Evolutionary conservation across 2,113 vertebrate genomes (phyloP), one percentile per base, ranked within the genome.

Genomic region (Pedetes capensis): DNA sequence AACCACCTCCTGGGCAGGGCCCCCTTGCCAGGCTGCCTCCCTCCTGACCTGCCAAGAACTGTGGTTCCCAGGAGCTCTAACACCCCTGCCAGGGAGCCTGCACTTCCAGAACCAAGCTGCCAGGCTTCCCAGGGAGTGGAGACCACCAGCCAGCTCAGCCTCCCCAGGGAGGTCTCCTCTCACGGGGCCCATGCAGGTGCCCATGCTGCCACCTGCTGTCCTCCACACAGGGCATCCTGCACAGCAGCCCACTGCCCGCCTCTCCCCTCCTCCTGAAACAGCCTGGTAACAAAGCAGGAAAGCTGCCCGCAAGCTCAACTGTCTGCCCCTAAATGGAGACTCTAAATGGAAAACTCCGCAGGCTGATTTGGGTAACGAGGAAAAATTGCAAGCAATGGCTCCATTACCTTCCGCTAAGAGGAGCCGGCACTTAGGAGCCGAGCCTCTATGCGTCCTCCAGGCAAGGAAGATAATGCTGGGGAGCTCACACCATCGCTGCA

Each of bases 401-500:
- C 66, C 68, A 61, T 78, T 72, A 34, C 85, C 87, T 42, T 63
- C 32, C 6, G 63, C 39, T 14, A 11, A 42, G 82, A 91, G 95
- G 44, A 47, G 75, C 51, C 0, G 4, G 91, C 74, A 23, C 74
- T 63, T 5, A 18, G 44, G 68, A 27, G 55, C 57, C 1, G 5
- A 25, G 68, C 44, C 87, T 18, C 16, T 12, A 13, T 23, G 64
- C 47, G 8, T 34, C 74, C 74, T 44, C 12, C 0, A 0, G 32
- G 16, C 0, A 14, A 47, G 75, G 32, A 5, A 57, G 7, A 2
- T 3, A 1, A 1, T 0, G 8, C 14, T 29, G 8, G 8, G 1
- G 9, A 47, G 71, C 27, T 2, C 1, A 11, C 51, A 27, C 51
- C 61, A 0, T 11, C 4, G 0, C 39, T 39, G 55, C 37, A 32